Conservation (phyloP, 1,140 invertebrate species). For the Apis florea region DNA sequence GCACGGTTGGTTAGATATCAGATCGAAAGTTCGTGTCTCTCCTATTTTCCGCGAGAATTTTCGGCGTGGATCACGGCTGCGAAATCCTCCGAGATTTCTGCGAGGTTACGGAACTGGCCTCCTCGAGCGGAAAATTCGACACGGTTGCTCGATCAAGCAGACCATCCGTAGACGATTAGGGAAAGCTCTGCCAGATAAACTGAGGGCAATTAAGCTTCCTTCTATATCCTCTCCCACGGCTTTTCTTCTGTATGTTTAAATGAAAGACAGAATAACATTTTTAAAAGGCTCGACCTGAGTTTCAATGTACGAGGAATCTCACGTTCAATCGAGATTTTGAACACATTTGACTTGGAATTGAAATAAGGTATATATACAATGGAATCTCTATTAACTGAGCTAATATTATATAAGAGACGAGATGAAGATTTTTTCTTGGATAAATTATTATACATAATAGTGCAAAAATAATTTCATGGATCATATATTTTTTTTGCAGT, state of each 20-base stretch:
- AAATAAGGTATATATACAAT: no score
- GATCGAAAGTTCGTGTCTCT: slow-evolving; percentile 65
- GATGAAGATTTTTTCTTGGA: no score
- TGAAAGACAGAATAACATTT: slow-evolving; percentile 10
- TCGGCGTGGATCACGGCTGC: slow-evolving; percentile 53
- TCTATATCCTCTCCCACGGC: background rate
- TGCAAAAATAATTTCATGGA: no score
- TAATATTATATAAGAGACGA: no score
- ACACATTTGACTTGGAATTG: no score
- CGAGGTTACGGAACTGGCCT: slow-evolving; percentile 42
- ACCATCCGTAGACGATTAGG: slow-evolving; percentile 64
- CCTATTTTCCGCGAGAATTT: slow-evolving; percentile 64
- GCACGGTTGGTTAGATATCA: slow-evolving; percentile 59
- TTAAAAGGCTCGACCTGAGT: background rate
- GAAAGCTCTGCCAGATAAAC: slow-evolving; percentile 58
- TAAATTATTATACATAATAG: no score
- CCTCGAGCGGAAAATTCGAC: slow-evolving; percentile 52
- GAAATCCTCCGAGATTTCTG: slow-evolving; percentile 60
- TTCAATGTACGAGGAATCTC: no score
- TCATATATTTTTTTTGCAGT: no score
- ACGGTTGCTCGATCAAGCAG: slow-evolving; percentile 66
- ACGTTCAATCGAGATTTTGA: no score
- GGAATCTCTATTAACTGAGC: no score
- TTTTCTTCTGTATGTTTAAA: slow-evolving; percentile 14
- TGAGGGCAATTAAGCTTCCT: slow-evolving; percentile 57